These are phyloP conservation scores for Tarsius wallacei DNA, from an alignment of 2,797 vertebrate genomes.

Conservation along the genomic window DNA sequence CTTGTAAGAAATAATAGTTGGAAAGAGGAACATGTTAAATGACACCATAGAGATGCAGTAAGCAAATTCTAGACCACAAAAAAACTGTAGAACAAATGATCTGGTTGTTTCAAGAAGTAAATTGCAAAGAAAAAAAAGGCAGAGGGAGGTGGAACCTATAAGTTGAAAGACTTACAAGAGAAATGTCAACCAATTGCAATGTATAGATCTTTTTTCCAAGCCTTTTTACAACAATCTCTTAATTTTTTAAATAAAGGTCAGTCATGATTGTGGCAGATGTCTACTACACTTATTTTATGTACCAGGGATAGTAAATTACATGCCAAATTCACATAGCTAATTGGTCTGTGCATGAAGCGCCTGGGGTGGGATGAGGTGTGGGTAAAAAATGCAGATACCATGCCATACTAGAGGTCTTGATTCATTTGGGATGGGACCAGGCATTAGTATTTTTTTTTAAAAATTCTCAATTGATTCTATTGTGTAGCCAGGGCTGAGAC, in stretches of 20 bases:
- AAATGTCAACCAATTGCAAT: neutral
- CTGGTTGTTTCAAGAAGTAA: slow-evolving; percentile 11
- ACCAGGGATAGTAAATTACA: neutral
- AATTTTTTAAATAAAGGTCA: neutral
- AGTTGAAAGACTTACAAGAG: neutral
- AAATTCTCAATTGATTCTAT: neutral
- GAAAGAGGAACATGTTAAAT: neutral
- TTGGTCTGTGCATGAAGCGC: neutral
- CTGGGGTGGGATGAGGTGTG: too few relatives aligned
- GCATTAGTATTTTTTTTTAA: neutral
- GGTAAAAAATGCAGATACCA: neutral
- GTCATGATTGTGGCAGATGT: neutral
- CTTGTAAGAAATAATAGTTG: neutral
- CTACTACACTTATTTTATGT: neutral
- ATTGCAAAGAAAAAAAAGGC: neutral
- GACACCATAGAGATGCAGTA: neutral
- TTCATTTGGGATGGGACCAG: neutral
- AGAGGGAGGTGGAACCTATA: neutral
- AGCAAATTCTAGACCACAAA: neutral
- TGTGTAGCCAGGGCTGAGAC: neutral
- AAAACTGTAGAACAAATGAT: neutral
- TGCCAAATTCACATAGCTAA: neutral
- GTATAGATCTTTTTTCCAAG: neutral
- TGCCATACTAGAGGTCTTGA: neutral
- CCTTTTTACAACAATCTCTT: neutral